phyloP scores from a whole-genome alignment of 2,113 vertebrate genomes.

The Notarius lentiginosus region DNA sequence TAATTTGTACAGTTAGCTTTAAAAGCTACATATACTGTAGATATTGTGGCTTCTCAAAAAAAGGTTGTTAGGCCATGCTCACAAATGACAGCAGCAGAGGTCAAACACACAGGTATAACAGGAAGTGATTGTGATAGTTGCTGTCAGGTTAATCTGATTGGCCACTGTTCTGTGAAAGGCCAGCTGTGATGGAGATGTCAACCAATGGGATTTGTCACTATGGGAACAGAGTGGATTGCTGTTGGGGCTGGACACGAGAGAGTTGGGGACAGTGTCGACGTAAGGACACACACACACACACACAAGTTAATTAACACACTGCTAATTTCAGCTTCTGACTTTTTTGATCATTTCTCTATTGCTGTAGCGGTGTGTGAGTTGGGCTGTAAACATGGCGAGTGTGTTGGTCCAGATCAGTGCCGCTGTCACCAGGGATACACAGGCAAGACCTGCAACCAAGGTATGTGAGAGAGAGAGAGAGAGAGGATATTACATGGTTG shows the following conservation, averaged over 20 bases:
- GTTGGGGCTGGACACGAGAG: constrained; percentile 86
- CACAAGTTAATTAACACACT: not conserved
- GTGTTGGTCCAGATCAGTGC: constrained; percentile 45
- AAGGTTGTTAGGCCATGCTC: not conserved
- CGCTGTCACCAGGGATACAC: constrained; percentile 47
- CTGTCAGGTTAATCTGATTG: constrained; percentile 6
- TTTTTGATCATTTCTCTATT: not conserved
- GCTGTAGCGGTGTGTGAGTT: constrained; percentile 49
- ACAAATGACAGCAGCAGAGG: not conserved
- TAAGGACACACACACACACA: constrained; percentile 71
- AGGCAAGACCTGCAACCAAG: constrained; percentile 53
- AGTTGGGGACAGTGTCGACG: constrained; percentile 84
- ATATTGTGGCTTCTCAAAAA: not conserved
- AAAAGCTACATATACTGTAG: not conserved
- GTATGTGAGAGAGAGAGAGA: not conserved
- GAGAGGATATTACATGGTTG: too few relatives aligned
- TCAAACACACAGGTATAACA: not conserved
- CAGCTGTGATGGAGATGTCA: constrained; percentile 68
- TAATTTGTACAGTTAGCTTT: not conserved
- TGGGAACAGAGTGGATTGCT: constrained; percentile 84
- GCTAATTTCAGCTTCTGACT: not conserved
- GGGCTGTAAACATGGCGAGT: constrained; percentile 51
- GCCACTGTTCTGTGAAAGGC: constrained; percentile 65
- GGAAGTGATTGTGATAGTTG: not conserved
- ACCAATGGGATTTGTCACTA: constrained; percentile 82